These are phyloP conservation scores for Lagopus leucura DNA, from an alignment of 2,113 vertebrate genomes.

Conservation along the genomic window DNA sequence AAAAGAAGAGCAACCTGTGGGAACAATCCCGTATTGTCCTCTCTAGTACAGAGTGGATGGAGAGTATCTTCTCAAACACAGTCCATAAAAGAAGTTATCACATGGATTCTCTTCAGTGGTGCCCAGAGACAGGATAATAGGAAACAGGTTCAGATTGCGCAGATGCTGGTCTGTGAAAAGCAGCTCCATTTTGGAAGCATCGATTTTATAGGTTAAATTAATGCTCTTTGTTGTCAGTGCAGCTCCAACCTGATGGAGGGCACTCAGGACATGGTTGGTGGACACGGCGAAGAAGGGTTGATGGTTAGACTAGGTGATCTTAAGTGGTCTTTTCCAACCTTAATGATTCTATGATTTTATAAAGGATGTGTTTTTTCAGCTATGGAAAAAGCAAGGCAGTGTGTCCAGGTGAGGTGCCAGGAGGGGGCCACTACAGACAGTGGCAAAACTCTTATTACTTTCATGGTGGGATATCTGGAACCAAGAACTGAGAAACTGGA, in stretches of 20 bases:
- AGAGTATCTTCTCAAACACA: neutral
- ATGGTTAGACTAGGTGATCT: too few species aligned
- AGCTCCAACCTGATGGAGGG: neutral
- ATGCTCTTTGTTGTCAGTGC: neutral
- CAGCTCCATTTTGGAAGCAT: neutral
- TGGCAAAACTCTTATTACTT: neutral
- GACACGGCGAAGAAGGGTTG: too few species aligned
- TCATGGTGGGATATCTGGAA: neutral
- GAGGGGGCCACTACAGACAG: neutral
- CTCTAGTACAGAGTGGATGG: neutral
- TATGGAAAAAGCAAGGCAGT: neutral
- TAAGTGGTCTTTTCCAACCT: too few species aligned
- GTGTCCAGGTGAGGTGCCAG: rapidly evolving
- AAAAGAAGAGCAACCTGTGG: neutral
- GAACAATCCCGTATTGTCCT: neutral
- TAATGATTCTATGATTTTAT: too few species aligned
- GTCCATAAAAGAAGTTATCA: neutral
- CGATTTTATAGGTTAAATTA: neutral
- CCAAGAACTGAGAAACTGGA: neutral
- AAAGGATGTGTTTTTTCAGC: neutral
- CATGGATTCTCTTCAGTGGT: neutral
- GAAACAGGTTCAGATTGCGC: neutral
- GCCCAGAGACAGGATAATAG: neutral
- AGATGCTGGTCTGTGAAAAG: neutral
- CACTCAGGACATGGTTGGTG: too few species aligned